Evolutionary conservation across 2,113 vertebrate genomes (phyloP).

Genomic region (Calonectris borealis): DNA sequence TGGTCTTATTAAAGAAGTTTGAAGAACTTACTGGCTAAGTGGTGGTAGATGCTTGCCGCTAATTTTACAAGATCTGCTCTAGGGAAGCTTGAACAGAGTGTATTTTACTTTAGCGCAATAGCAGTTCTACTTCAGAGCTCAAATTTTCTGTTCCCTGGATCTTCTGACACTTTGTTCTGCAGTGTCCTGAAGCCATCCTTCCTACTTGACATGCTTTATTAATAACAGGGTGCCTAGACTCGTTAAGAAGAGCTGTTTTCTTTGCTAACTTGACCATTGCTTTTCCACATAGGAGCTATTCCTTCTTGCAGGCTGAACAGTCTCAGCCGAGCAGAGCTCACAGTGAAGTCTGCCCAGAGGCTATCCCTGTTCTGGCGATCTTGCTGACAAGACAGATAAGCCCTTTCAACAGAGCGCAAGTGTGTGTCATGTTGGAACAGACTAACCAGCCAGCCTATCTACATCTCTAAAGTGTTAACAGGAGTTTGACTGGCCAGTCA

Average conservation of each 20-base stretch:
- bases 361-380: background rate
- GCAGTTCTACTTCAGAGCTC: background rate
- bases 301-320: background rate
- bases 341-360: background rate
- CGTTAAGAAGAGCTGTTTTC: background rate
- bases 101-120: background rate
- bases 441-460: background rate
- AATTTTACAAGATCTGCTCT: background rate
- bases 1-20: background rate
- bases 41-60: background rate
- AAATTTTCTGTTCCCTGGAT: background rate
- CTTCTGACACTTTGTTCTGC: background rate
- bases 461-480: constrained; percentile 43
- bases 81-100: background rate
- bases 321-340: background rate
- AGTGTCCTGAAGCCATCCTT: background rate
- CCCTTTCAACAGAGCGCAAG: constrained; percentile 51
- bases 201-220: background rate
- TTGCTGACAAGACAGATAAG: constrained; percentile 31
- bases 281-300: background rate
- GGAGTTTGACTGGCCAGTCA: constrained; percentile 18
- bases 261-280: background rate
- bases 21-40: background rate
- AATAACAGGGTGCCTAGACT: background rate
- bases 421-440: background rate